Base-by-base conservation (phyloP, 2,113 vertebrate genomes). In the Loxodonta africana region DNA sequence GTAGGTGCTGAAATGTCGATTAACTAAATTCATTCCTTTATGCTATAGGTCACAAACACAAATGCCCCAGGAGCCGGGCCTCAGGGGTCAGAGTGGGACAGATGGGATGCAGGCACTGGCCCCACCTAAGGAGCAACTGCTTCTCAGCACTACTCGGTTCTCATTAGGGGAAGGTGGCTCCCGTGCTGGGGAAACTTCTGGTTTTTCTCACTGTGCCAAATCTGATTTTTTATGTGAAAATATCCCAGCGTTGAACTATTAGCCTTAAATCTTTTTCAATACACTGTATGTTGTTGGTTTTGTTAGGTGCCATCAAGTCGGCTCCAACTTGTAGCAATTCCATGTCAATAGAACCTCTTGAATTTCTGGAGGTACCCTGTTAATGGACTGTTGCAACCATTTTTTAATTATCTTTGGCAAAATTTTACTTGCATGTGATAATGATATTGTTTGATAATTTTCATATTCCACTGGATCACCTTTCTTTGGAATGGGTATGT, bases 171-270 rank as follows among this genome's bases (percentile, higher is more conserved):
- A 62, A 60, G 25, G 4, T 3, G 8, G 33, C 21, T 74, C 33
- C 51, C 57, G 0, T 4, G 14, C 2, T 30, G 1, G 65, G 44
- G 48, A 82, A 83, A 25, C 0, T 26, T 69, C 67, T 78, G 41
- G 63, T 92, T 90, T 17, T 63, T 46, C 84, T 46, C 25, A 9
- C 15, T 23, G 9, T 69, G 62, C 30, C 41, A 67, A 80, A 28
- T 48, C 65, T 81, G 73, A 46, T 46, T 90, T 95, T 95, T 88
- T 51, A 46, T 41, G 15, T 88, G 15, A 87, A 95, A 94, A 76
- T 11, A 62, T 62, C 25, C 33, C 44, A 63, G 8, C 44, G 65
- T 96, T 94, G 76, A 94, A 85, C 28, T 71, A n/a, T 46, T 53
- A 37, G 10, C 37, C 48, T 95, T 86, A 74, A 91, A 65, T 83